Base-by-base conservation (phyloP, 2,888 invertebrate genomes). In the Cosmorhoe ocellata region DNA sequence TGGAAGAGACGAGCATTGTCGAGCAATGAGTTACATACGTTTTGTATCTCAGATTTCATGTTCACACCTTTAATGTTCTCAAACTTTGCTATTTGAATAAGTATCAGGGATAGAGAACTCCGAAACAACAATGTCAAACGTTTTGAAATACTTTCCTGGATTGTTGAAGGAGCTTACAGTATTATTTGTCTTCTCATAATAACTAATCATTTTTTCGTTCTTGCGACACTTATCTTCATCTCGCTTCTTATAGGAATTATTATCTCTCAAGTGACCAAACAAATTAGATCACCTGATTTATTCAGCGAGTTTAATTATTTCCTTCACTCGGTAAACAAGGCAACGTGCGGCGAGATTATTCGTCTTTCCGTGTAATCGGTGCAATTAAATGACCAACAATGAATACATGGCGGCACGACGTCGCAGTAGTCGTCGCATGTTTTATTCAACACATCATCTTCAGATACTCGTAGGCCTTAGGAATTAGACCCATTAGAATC, bases 341-440 rank as follows among this genome's bases (percentile, higher is more conserved):
- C 38, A 40, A 52, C 33, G 33, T 46, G 51, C 47, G 13, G 36
- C 43, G 50, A 55, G 47, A 62, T 63, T 59, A 60, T 53, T 53
- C 44, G 45, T 46, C 44, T 42, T 37, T 56, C 44, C 46, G 53
- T 51, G 56, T 67, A 68, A 70, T 70, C 53, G 52, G 30, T 53
- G 61, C 65, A 71, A 76, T 76, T 75, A 73, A 74, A 66, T 58
- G 58, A 58, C 54, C 49, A 14, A 60, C 59, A 51, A 74, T 72
- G 67, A 67, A 68, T 70, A 59, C 69, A 70, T 67, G 32, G 42
- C 47, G 36, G 38, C 49, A 31, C 55, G 43, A 40, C 18, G 11
- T 26, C 45, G 37, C 24, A 13, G 30, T 42, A 11, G 36, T 6
- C 46, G 36, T 24, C 43, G 18, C 55, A 63, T 73, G 61, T 51